These are phyloP conservation scores for Harpalus rubripes DNA, from an alignment of 2,888 invertebrate genomes.

Conservation along the genomic window DNA sequence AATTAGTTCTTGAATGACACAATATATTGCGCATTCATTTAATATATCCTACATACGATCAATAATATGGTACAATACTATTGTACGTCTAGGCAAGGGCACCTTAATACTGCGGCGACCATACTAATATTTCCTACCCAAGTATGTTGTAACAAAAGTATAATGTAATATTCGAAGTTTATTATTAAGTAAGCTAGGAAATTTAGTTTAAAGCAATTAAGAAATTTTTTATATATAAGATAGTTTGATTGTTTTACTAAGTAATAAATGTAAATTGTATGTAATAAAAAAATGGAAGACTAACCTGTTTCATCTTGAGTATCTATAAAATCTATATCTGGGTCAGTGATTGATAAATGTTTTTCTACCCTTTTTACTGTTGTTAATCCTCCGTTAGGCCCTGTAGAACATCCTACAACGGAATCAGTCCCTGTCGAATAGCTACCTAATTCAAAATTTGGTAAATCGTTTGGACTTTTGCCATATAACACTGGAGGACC, in stretches of 20 bases:
- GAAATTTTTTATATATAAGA: neutral
- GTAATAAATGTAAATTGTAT: neutral
- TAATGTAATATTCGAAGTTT: neutral
- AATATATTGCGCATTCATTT: too few species aligned
- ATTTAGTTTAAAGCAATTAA: neutral
- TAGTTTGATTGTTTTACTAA: too few species aligned
- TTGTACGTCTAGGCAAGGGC: too few species aligned
- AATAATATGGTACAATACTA: too few species aligned
- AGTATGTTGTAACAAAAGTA: too few species aligned
- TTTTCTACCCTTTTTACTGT: constrained; percentile 84
- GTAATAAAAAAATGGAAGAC: neutral
- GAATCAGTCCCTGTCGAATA: constrained; percentile 80
- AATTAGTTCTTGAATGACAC: too few species aligned
- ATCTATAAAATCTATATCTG: constrained; percentile 87
- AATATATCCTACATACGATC: too few species aligned
- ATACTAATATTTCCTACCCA: too few species aligned
- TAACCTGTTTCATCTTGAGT: constrained; percentile 76
- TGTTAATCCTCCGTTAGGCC: constrained; percentile 90
- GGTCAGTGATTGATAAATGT: constrained; percentile 83
- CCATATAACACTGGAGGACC: constrained; percentile 85
- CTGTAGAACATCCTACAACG: constrained; percentile 87
- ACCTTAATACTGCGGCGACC: too few species aligned
- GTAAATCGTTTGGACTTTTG: constrained; percentile 86
- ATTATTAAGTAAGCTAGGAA: neutral
- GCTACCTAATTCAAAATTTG: constrained; percentile 80